These are phyloP conservation scores for Pseudomyrmex dendroicus DNA, from an alignment of 1,140 invertebrate genomes.

Conservation along the genomic window DNA sequence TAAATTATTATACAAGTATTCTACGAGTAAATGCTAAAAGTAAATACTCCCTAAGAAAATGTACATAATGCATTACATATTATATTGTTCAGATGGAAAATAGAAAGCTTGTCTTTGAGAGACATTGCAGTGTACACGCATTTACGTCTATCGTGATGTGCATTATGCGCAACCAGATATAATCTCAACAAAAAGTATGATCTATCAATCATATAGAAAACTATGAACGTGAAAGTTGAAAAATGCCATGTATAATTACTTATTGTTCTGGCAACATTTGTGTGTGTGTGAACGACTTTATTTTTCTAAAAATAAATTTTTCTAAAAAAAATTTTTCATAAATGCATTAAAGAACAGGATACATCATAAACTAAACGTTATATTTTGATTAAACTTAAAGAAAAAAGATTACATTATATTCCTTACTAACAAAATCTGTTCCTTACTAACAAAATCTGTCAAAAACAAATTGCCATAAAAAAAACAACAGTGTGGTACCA, in stretches of 20 bases:
- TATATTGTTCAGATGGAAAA: too few species aligned
- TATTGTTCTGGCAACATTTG: too few species aligned
- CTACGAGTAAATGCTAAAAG: constrained; percentile 50
- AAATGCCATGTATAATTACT: background rate
- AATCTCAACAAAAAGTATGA: constrained; percentile 49
- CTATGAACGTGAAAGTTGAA: constrained; percentile 1
- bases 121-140: background rate
- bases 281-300: too few species aligned
- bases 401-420: background rate
- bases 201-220: constrained; percentile 12
- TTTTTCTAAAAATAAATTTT: background rate
- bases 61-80: too few species aligned
- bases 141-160: constrained; percentile 5
- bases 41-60: constrained; percentile 58
- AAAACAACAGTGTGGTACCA: too few species aligned
- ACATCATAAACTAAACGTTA: background rate
- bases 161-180: constrained; percentile 14
- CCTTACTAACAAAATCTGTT: too few species aligned
- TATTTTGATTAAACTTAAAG: background rate
- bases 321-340: background rate
- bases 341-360: background rate
- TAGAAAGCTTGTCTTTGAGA: too few species aligned
- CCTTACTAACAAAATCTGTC: too few species aligned
- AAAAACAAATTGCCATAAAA: too few species aligned
- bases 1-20: constrained; percentile 71